Conservation (phyloP, 2,113 vertebrate genomes). For the Chlorodrepanis virens region DNA sequence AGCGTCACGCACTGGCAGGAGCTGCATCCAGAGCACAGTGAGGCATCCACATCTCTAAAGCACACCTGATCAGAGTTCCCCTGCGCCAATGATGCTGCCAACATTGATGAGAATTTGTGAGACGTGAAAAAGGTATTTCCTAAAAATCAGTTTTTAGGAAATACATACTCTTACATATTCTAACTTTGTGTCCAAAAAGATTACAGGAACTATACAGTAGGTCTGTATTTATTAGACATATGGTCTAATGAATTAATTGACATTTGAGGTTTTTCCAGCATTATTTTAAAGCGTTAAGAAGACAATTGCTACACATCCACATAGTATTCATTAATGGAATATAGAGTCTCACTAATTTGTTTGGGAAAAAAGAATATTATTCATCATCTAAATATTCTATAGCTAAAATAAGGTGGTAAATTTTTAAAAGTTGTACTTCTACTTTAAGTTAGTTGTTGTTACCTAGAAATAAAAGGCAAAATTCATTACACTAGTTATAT, state of each 20-base stretch:
- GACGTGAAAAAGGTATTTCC: background rate
- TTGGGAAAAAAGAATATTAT: background rate
- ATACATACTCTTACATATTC: background rate
- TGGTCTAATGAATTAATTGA: background rate
- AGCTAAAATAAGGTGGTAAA: background rate
- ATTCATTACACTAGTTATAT: background rate
- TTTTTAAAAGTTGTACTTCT: background rate
- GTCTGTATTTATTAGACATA: background rate
- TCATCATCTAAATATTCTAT: background rate
- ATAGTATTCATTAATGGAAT: background rate
- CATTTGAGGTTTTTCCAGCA: background rate
- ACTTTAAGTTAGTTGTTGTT: background rate
- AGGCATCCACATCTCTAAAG: background rate
- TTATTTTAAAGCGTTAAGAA: background rate
- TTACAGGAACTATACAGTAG: background rate
- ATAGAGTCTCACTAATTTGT: background rate
- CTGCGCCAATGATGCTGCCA: accelerated
- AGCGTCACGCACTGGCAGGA: accelerated
- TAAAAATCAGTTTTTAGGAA: background rate
- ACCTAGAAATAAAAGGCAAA: background rate
- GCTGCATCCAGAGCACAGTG: background rate
- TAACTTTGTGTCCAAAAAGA: background rate
- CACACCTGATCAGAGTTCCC: background rate
- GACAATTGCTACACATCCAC: background rate
- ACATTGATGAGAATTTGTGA: background rate